A percentile compares a stretch with the other conserved stretches of the same genome.
Evolutionary conservation across 2,113 vertebrate genomes (phyloP).

Genomic region (Saguinus midas): DNA sequence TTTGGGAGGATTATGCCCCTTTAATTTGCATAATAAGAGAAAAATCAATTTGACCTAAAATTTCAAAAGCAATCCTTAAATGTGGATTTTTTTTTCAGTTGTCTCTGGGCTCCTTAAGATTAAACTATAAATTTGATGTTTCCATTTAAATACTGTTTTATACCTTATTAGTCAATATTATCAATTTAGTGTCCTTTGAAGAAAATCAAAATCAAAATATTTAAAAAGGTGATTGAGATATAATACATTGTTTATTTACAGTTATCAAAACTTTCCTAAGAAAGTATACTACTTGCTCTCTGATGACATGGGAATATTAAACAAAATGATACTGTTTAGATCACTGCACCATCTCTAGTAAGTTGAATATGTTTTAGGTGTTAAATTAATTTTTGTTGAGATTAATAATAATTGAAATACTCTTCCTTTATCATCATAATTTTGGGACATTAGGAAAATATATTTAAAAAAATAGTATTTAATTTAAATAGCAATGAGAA

Average conservation of each 20-base stretch:
- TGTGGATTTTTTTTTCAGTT: background rate
- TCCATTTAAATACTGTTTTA: background rate
- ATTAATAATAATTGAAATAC: background rate
- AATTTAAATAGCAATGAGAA: background rate
- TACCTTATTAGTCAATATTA: background rate
- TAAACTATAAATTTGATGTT: background rate
- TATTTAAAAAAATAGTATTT: background rate
- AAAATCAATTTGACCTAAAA: background rate
- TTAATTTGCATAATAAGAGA: background rate
- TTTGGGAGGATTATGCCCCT: background rate
- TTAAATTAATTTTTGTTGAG: constrained; percentile 5
- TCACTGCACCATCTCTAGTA: background rate
- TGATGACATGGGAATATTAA: background rate
- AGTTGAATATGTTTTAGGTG: background rate
- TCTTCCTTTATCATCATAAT: background rate
- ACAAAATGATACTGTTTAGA: background rate
- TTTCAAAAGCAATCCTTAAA: background rate
- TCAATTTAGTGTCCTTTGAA: background rate
- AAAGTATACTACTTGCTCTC: background rate
- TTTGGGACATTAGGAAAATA: background rate
- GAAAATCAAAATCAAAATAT: background rate
- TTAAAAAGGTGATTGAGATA: background rate
- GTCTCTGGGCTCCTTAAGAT: background rate
- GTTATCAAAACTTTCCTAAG: background rate
- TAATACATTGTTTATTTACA: background rate